Evolutionary conservation across 2,113 vertebrate species (phyloP).

Genomic region (Saguinus imperator): DNA sequence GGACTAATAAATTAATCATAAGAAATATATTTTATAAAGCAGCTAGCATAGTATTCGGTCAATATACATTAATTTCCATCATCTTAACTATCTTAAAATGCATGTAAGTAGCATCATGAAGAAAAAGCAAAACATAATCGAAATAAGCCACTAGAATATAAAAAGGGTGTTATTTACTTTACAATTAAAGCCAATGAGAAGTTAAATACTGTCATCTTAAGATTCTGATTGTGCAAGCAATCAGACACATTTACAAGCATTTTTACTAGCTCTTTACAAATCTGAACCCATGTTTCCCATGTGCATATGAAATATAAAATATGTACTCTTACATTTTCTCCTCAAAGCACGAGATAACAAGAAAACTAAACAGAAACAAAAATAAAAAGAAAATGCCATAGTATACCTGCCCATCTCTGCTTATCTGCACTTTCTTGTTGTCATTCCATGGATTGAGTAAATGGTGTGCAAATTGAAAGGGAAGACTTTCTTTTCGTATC

Average conservation of each 20-base stretch:
- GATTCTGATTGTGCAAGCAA: neutral
- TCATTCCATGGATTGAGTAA: slow-evolving; percentile 95
- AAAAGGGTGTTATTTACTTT: slow-evolving; percentile 14
- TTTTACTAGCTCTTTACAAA: slow-evolving; percentile 22
- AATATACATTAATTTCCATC: neutral
- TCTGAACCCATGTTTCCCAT: neutral
- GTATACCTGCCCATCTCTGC: slow-evolving; percentile 95
- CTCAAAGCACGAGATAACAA: slow-evolving; percentile 36
- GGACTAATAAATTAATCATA: neutral
- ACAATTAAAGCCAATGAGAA: slow-evolving; percentile 6
- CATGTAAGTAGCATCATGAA: neutral
- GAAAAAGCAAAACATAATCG: slow-evolving; percentile 11
- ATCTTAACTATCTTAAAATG: slow-evolving; percentile 37
- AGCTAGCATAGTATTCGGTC: neutral
- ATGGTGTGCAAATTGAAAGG: slow-evolving; percentile 91
- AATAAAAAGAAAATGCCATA: neutral
- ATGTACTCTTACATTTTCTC: neutral
- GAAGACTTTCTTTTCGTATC: slow-evolving; percentile 91
- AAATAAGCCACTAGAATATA: slow-evolving; percentile 29
- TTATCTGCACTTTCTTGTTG: slow-evolving; percentile 95
- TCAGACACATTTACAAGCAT: neutral
- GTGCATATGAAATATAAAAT: neutral
- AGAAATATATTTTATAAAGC: neutral
- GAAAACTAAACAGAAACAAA: slow-evolving; percentile 20
- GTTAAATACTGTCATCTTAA: neutral